Conservation (phyloP, 2,888 invertebrate species). For the Tromatobia lineatoria region DNA sequence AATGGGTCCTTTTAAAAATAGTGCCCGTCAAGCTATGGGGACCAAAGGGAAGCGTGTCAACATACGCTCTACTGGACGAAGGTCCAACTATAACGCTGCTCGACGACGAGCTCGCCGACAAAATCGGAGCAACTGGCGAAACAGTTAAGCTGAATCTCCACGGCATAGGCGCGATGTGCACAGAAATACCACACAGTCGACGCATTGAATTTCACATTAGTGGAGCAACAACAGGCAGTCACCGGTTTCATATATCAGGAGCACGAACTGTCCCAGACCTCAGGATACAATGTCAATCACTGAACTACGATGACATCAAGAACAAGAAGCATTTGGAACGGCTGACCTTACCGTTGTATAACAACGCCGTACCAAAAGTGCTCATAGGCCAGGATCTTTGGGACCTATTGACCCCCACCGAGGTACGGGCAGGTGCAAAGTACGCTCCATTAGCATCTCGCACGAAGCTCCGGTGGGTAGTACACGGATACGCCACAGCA, state of each 20-base stretch:
- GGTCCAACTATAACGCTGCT: conserved; percentile 57
- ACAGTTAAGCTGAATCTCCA: not conserved
- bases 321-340: conserved; percentile 6
- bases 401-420: no score
- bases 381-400: no score
- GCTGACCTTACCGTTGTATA: not conserved
- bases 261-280: conserved; percentile 46
- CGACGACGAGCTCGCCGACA: conserved; percentile 35
- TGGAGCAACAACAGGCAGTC: not conserved
- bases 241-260: not conserved
- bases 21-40: conserved; percentile 26
- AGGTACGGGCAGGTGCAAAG: no score
- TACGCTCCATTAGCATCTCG: no score
- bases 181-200: not conserved
- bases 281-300: conserved; percentile 24
- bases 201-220: conserved; percentile 3
- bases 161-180: conserved; percentile 26
- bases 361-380: no score
- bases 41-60: no score
- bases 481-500: no score
- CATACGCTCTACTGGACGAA: no score
- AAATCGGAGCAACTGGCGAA: conserved; percentile 37
- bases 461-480: no score
- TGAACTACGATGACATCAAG: not conserved
- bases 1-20: conserved; percentile 42